Evolutionary conservation across 2,113 vertebrate genomes (phyloP).

Genomic region (Petromus typicus): DNA sequence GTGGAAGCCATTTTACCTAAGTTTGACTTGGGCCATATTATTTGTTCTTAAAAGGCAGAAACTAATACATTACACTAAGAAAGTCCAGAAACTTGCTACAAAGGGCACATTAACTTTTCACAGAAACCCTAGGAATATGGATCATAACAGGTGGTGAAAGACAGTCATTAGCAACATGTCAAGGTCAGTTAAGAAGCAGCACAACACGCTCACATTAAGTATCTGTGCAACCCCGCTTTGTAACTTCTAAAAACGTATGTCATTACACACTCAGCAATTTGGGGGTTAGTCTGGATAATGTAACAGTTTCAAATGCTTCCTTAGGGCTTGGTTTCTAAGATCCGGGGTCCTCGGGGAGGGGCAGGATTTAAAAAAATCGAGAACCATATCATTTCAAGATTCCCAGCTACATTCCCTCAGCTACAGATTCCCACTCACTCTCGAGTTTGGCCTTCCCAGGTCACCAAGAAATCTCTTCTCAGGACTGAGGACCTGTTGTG

Average conservation of each 20-base stretch:
- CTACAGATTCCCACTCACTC: neutral
- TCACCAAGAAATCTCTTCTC: neutral
- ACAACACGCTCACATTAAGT: rapidly evolving
- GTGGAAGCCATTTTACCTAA: neutral
- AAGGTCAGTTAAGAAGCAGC: neutral
- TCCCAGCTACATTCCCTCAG: too few relatives aligned
- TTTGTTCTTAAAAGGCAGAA: neutral
- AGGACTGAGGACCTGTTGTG: neutral
- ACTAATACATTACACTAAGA: neutral
- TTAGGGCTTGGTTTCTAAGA: neutral
- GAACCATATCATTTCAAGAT: too few relatives aligned
- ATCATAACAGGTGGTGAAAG: neutral
- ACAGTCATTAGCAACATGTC: neutral
- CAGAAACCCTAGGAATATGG: neutral
- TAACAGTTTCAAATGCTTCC: neutral
- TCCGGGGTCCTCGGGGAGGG: neutral
- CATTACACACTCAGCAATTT: neutral
- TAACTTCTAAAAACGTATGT: neutral
- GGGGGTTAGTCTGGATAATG: neutral
- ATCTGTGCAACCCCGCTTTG: neutral
- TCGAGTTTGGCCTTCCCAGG: neutral
- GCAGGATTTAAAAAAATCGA: too few relatives aligned
- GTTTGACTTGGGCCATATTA: neutral
- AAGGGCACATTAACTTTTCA: neutral
- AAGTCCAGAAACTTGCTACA: neutral